Conservation (phyloP, 2,888 invertebrate genomes). For the Carabus problematicus region DNA sequence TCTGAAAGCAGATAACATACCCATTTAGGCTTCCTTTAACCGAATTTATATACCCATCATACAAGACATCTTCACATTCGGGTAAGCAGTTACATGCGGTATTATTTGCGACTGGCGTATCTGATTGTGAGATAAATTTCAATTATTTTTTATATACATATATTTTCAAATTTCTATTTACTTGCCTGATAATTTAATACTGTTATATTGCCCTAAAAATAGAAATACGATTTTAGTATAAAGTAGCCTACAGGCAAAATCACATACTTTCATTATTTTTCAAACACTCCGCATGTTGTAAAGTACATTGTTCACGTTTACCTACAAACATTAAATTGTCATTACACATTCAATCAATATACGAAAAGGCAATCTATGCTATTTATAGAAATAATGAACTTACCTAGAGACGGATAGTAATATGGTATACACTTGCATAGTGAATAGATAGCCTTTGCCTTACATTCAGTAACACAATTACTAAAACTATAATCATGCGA, state of each 20-base stretch:
- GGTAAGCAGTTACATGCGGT: slow-evolving; percentile 32
- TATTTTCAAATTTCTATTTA: background rate
- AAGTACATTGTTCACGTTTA: slow-evolving; percentile 27
- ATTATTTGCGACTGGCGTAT: slow-evolving; percentile 1
- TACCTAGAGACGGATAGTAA: slow-evolving; percentile 18
- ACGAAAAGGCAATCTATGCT: background rate
- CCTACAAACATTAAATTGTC: slow-evolving; percentile 19
- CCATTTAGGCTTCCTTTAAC: slow-evolving; percentile 7
- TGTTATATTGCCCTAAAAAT: slow-evolving; percentile 29
- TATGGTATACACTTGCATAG: slow-evolving; percentile 33
- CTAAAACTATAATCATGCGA: slow-evolving; percentile 26
- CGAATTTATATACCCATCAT: slow-evolving; percentile 31
- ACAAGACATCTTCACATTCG: slow-evolving; percentile 26
- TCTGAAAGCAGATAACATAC: slow-evolving; percentile 5
- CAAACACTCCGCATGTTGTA: slow-evolving; percentile 24
- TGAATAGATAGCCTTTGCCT: slow-evolving; percentile 20
- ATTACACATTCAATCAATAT: background rate
- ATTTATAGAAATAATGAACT: background rate
- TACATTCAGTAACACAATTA: slow-evolving; percentile 31
- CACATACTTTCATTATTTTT: slow-evolving; percentile 38
- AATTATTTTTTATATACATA: slow-evolving; percentile 1
- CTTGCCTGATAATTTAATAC: slow-evolving; percentile 23
- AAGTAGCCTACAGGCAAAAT: slow-evolving; percentile 3
- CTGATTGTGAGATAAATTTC: slow-evolving; percentile 1
- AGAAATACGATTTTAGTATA: background rate